Base-by-base conservation (phyloP, 2,888 invertebrate species). In the Cephus spinipes region DNA sequence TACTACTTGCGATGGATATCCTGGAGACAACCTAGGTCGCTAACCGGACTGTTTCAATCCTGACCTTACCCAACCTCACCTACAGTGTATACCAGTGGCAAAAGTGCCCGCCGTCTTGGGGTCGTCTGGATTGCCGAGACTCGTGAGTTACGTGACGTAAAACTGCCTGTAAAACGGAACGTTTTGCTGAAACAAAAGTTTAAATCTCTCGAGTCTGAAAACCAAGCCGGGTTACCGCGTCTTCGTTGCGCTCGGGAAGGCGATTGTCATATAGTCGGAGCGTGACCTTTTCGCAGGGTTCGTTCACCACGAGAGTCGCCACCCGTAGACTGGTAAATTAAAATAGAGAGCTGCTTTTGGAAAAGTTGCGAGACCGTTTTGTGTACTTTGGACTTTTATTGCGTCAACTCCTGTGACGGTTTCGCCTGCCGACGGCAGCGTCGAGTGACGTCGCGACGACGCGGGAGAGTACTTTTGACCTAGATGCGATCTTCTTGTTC, bases 381-480 rank as follows among this genome's bases (percentile, higher is more conserved):
- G 30, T 74, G 31, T 31, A 71, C 71, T 71, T 71, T 71, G 71
- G 32, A 33, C 6, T 71, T 71, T 71, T 71, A 71, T 71, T 32
- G 71, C 71, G 55, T 55, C 55, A 55, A 23, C 9, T 55, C 2
- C 23, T 9, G 55, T 9, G 12, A 71, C 71, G 71, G 71, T 32
- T 71, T 71, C 71, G 71, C 71, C 12, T 71, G 32, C 31, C 77
- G 80, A 69, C 76, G 79, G 40, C 74, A 80, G 32, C 77, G 79
- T 73, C 76, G 79, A 79, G 80, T 82, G 82, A 82, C 84, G 85
- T 80, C 80, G 79, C 81, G 84, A 79, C 90, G 83, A 88, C 81
- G 89, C 87, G 89, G 90, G 90, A 90, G 90, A 88, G 85, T 82
- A 85, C 83, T 86, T 55, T 85, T 90, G 90, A 90, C 90, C 90